Base-by-base conservation (phyloP, 2,797 vertebrate species). In the Lepilemur ruficaudatus region DNA sequence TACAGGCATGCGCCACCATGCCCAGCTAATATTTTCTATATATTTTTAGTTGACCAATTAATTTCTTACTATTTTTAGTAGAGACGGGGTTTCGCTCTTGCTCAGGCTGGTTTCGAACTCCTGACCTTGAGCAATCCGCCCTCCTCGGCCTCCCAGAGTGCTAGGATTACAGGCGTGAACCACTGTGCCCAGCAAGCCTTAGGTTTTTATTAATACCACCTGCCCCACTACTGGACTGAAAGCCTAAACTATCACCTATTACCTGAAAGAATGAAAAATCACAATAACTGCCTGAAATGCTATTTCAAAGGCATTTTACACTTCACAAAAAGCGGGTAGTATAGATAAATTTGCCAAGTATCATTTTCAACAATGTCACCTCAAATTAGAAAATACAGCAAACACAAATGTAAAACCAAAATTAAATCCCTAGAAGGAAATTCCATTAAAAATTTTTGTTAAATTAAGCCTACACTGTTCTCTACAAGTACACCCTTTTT, bases 181-280 rank as follows among this genome's bases (percentile, higher is more conserved):
- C 38, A 38, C 38, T 38, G 38, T 4, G 38, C 38, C 38, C 38
- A 38, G 38, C 38, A 38, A 38, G 38, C 38, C 38, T 94, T 18
- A 38, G 55, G n/a, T 55, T 94, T 93, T 93, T 46, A 59, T 12
- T 59, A 59, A 59, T 59, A 87, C 55, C 89, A 80, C 70, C 67
- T 85, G 59, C 32, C 65, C 72, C 73, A 81, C 38, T 38, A 83
- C 22, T 82, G 79, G 63, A 76, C 72, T 78, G 84, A 35, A 94
- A 79, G 41, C n/a, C 94, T 95, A 90, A 95, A 93, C 46, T 70
- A 82, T 82, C 50, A 73, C 46, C 70, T 79, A 79, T 69, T 70
- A 87, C 28, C 79, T 95, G 25, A 89, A 94, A 85, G 52, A 95
- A 94, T 70, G 86, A 97, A 81, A 97, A 96, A 85, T 41, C 79